phyloP scores from a whole-genome alignment of 1,140 invertebrate species.

The Monochamus saltuarius region DNA sequence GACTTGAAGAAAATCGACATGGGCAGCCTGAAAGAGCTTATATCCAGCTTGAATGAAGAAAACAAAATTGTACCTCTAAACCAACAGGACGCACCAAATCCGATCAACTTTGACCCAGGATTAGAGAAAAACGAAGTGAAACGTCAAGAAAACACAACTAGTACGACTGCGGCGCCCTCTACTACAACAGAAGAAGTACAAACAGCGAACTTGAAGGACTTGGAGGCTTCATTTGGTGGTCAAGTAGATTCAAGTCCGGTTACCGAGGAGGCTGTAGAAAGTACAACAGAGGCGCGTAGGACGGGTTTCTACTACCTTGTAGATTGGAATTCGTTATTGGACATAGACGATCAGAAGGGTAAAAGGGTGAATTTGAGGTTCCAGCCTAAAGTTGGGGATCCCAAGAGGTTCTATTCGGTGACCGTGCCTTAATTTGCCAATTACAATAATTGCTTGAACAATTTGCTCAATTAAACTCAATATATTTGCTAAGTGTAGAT shows the following conservation, averaged over 20 bases:
- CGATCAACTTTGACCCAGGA: conserved; percentile 33
- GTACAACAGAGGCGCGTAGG: conserved; percentile 59
- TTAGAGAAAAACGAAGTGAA: conserved; percentile 46
- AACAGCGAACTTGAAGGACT: conserved; percentile 60
- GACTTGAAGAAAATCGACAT: conserved; percentile 43
- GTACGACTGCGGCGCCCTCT: conserved; percentile 39
- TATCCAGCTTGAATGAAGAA: conserved; percentile 38
- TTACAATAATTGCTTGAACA: no score
- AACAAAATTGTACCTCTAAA: conserved; percentile 34
- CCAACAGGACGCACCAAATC: conserved; percentile 43
- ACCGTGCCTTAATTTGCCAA: conserved; percentile 36
- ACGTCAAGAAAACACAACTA: conserved; percentile 44
- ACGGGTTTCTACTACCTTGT: conserved; percentile 80
- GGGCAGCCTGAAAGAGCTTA: conserved; percentile 42
- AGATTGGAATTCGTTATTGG: conserved; percentile 82
- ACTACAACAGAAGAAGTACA: conserved; percentile 44
- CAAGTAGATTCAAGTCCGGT: conserved; percentile 53
- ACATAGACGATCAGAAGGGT: conserved; percentile 74
- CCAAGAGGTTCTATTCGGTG: conserved; percentile 70
- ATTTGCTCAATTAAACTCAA: no score
- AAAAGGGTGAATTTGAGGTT: conserved; percentile 76
- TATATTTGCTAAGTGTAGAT: no score
- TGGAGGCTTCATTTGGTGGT: conserved; percentile 78
- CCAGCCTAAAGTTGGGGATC: conserved; percentile 76
- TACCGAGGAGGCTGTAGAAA: conserved; percentile 44